These are phyloP conservation scores for Hephaestus fuliginosus DNA, from an alignment of 2,797 vertebrate genomes.

Conservation along the genomic window DNA sequence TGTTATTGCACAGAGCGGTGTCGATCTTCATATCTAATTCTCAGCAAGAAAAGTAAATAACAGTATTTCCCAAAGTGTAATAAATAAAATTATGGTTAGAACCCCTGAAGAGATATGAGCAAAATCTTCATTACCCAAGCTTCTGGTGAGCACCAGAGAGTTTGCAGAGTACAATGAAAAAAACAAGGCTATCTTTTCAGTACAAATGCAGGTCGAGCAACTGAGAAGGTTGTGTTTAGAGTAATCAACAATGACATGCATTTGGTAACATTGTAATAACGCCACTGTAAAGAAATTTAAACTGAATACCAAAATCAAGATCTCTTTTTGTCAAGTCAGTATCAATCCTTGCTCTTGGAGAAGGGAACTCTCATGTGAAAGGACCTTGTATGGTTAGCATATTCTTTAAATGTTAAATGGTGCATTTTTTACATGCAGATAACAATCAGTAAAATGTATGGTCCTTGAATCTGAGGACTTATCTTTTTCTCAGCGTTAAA, in stretches of 20 bases:
- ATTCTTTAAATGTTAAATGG: not conserved
- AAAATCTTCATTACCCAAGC: not conserved
- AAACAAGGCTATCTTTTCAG: no score
- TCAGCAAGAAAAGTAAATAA: not conserved
- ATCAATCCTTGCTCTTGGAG: not conserved
- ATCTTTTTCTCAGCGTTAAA: slow-evolving; percentile 39
- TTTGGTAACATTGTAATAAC: not conserved
- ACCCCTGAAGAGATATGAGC: not conserved
- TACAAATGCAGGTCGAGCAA: no score
- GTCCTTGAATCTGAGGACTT: slow-evolving; percentile 2
- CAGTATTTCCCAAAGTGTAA: not conserved
- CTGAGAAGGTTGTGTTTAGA: not conserved
- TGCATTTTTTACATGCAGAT: not conserved
- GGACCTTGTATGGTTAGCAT: not conserved
- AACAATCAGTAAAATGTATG: slow-evolving; percentile 7
- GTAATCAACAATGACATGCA: not conserved
- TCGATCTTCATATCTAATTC: not conserved
- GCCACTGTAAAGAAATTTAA: not conserved
- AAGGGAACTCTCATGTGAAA: not conserved
- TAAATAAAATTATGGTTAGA: not conserved
- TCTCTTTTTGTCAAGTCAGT: not conserved
- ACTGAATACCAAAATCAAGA: not conserved
- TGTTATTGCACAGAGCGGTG: not conserved
- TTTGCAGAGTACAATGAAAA: no score
- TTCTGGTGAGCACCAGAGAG: not conserved